These are phyloP conservation scores for Psettodes erumei DNA, from an alignment of 2,113 vertebrate species.

Conservation along the genomic window DNA sequence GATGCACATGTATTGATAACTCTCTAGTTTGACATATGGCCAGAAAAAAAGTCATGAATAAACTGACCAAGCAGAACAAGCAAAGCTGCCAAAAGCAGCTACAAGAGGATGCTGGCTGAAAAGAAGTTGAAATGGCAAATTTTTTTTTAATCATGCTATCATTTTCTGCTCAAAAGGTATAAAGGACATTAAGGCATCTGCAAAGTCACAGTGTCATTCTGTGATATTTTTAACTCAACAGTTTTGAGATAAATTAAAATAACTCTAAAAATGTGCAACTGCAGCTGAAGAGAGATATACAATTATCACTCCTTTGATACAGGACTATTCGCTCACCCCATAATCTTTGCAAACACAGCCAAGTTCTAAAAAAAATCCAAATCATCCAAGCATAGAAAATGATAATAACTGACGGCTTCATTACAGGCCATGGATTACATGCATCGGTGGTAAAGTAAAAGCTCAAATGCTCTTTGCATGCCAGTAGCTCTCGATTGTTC, in stretches of 20 bases:
- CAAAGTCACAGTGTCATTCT: not conserved
- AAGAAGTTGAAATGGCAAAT: not conserved
- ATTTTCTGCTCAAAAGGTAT: not conserved
- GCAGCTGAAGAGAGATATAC: no score
- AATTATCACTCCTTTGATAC: not conserved
- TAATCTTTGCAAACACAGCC: not conserved
- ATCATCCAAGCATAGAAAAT: slow-evolving; percentile 11
- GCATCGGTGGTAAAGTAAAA: slow-evolving; percentile 9
- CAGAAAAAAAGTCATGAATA: slow-evolving; percentile 2
- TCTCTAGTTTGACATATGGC: no score
- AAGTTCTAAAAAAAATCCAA: not conserved
- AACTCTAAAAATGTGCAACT: not conserved
- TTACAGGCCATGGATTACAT: slow-evolving; percentile 24
- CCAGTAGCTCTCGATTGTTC: not conserved
- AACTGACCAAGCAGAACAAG: not conserved
- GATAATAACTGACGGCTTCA: slow-evolving; percentile 7
- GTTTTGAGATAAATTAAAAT: not conserved
- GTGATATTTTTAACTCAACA: not conserved
- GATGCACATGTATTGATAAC: no score
- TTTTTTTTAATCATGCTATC: not conserved
- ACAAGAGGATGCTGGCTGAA: not conserved
- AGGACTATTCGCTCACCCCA: not conserved
- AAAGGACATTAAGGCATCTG: not conserved
- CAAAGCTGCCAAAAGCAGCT: not conserved
- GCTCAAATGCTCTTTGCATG: slow-evolving; percentile 3